Percentiles rank a stretch among this genome's conserved stretches.
phyloP scores from a whole-genome alignment of 2,797 vertebrate genomes.

The Mus caroli region DNA sequence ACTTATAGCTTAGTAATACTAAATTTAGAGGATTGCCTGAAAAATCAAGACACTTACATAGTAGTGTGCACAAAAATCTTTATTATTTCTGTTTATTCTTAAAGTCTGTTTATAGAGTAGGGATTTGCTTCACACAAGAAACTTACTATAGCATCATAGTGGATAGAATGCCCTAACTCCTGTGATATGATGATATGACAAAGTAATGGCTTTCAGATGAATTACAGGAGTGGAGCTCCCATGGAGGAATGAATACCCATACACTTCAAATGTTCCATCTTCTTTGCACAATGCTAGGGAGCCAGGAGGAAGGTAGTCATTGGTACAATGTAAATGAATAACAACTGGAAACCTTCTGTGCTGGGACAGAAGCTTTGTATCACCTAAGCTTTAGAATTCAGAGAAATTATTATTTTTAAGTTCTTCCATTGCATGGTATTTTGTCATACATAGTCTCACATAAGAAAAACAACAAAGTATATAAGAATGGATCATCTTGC shows the following conservation, averaged over 20 bases:
- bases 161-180: background rate
- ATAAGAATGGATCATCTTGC: background rate
- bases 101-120: background rate
- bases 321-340: background rate
- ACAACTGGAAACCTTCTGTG: background rate
- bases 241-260: background rate
- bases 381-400: background rate
- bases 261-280: background rate
- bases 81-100: background rate
- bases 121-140: background rate
- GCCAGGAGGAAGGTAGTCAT: background rate
- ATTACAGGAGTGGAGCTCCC: rapidly evolving
- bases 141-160: background rate
- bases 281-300: background rate
- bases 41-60: background rate
- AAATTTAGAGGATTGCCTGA: background rate
- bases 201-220: background rate
- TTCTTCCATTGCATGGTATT: background rate
- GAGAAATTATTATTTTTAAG: background rate
- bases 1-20: background rate
- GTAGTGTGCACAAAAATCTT: background rate
- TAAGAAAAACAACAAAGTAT: background rate
- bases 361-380: too few species aligned
- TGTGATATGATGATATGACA: background rate
- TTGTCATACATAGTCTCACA: background rate